These are phyloP conservation scores for Ceratina australensis DNA, from an alignment of 1,140 invertebrate species.

Conservation along the genomic window DNA sequence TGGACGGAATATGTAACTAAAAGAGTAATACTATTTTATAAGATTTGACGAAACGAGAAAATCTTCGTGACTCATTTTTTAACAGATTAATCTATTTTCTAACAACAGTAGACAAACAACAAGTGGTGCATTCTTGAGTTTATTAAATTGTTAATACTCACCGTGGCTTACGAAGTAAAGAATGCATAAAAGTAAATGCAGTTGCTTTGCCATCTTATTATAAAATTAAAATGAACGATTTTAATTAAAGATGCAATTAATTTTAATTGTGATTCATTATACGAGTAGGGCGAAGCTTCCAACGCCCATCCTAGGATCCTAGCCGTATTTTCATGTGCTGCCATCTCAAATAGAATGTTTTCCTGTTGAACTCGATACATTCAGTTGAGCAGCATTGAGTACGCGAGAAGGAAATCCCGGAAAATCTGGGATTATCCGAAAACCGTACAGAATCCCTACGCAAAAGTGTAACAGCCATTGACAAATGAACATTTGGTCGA, in stretches of 20 bases:
- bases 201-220: conserved; percentile 31
- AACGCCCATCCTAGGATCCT: conserved; percentile 35
- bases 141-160: conserved; percentile 20
- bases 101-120: neutral
- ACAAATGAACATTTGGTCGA: neutral
- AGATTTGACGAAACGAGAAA: neutral
- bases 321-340: conserved; percentile 6
- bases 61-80: neutral
- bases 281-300: neutral
- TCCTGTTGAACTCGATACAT: too few relatives aligned
- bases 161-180: conserved; percentile 29
- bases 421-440: too few relatives aligned
- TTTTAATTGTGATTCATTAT: neutral
- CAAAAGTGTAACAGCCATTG: too few relatives aligned
- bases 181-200: conserved; percentile 2
- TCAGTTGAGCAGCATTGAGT: too few relatives aligned
- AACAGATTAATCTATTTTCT: neutral
- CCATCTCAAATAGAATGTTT: conserved; percentile 21
- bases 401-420: too few relatives aligned
- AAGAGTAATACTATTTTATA: neutral
- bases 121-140: neutral
- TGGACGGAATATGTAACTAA: conserved; percentile 13
- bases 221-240: conserved; percentile 13
- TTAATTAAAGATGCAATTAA: neutral
- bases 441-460: too few relatives aligned